Base-by-base conservation (phyloP, 1,140 invertebrate genomes). In the Drosophila ercepeae region DNA sequence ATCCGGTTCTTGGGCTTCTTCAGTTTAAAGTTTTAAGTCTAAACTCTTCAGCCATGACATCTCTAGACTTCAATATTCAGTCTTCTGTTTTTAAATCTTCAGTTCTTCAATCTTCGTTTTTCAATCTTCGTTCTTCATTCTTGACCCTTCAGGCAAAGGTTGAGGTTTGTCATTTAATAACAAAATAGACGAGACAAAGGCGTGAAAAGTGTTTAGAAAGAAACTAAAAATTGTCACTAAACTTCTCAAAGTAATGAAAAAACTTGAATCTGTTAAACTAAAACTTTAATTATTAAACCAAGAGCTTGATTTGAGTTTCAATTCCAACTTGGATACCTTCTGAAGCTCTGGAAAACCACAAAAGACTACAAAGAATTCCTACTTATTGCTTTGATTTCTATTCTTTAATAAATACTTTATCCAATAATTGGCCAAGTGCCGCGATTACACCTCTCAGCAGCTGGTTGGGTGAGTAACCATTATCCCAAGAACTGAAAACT, bases 381-480 rank as follows among this genome's bases (percentile, higher is more conserved):
- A 2, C 4, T 21, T 21, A 21, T 21, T 21, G 21, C 21, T n/a
- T n/a, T n/a, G n/a, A n/a, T n/a, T n/a, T n/a, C 27, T 1, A 7
- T 7, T 25, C 7, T 6, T 27, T 1, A 27, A 2, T 9, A 9
- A 32, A 9, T 57, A 25, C 53, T 44, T 18, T 44, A 13, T 2
- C 19, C 55, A 16, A 46, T 63, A 63, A 60, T 63, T 63, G 54
- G 36, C 60, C 55, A n/a, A 8, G 2, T 59, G 59, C 36, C 11
- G 4, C 27, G 54, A 63, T 60, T 63, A 45, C 54, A 39, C 53
- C 53, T 23, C 44, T 42, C 51, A 44, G 51, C 34, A 39, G 19
- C 51, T 21, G 19, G 25, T n/a, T 14, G 9, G 45, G 59, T 4
- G 4, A 19, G 5, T 18, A 14, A 18, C 25, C 25, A 34, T 23